Evolutionary conservation across 2,888 invertebrate genomes (phyloP), one percentile per base, ranked within the genome.

Genomic region (Seira musarum): DNA sequence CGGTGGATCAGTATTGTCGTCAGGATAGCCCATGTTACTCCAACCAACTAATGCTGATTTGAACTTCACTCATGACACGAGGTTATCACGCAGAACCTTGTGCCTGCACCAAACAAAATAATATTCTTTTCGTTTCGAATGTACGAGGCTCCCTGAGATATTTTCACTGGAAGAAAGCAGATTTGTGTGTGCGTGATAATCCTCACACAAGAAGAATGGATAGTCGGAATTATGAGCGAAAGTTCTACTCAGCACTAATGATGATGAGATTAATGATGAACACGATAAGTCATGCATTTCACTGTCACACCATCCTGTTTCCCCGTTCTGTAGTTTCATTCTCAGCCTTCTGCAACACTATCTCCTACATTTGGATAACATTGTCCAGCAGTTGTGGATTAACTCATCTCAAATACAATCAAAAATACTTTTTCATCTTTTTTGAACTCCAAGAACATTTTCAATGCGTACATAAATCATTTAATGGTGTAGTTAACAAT

Each of bases 21-120:
- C 81, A 21, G 81, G 81, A 63, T 81, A 81, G 25, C 81, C 81
- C 81, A 81, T 81, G 72, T 71, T 81, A 81, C 46, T 63, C 66
- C 67, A 25, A 71, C 49, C 66, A 49, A 61, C 40, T 21, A 60
- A n/a, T 60, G 22, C 60, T 22, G n/a, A 19, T n/a, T 60, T 8
- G 21, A 60, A 60, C 21, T 19, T 21, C 21, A 66, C 74, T 74
- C 74, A 66, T 65, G 66, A 74, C 74, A 74, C 30, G 30, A 30
- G 30, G 30, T 8, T 30, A 30, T 2, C 30, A 30, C 30, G 53
- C 53, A 53, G 53, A 53, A 53, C n/a, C 53, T 13, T n/a, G 53
- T n/a, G 53, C 53, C 53, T 53, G 53, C 53, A 53, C 30, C 30
- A 30, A 30, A 30, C 30, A 30, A 30, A 30, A 30, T 30, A 30